Base-by-base conservation (phyloP, 2,113 vertebrate genomes). In the Drymodes brunneopygia region DNA sequence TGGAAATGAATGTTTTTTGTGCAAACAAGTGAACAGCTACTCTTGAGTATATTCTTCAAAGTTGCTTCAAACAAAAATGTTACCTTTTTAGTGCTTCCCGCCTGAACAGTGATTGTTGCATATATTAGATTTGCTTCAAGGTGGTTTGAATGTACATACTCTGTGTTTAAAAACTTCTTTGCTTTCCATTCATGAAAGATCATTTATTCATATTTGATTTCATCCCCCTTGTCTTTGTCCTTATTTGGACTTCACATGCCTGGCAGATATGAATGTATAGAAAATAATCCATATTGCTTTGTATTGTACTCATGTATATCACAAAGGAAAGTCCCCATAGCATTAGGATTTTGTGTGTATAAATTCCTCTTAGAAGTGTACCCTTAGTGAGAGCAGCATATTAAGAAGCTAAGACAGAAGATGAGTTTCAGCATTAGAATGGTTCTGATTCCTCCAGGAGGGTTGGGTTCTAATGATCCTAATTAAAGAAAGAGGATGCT, bases 111-210 rank as follows among this genome's bases (percentile, higher is more conserved):
- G 72, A 67, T 94, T 89, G 40, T 91, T 90, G 93, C 71, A 90
- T 92, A 91, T 77, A 91, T 95, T 95, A 95, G 50, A 70, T 58
- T 78, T 83, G 36, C 33, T 95, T 95, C 92, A 95, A 94, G 95
- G 96, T 95, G 87, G 86, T 91, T 94, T 95, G 84, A 95, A 96
- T 85, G 89, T 92, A 95, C 93, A 87, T 36, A 38, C 40, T 79
- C n/a, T 1, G 2, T 75, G 58, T 91, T 93, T 91, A 69, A 95
- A 94, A 95, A 64, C 24, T 36, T 77, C 57, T 24, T 24, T 92
- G 53, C 89, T 91, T 95, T 92, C 47, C 29, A 47, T 77, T 91
- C 38, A 31, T 90, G 54, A 88, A 95, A 91, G 87, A 82, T 72
- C 48, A 73, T 94, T 90, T 95, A 84, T 95, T 92, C 84, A 77